These are phyloP conservation scores for Nephrotoma guestfalica DNA, from an alignment of 2,888 invertebrate genomes.

Conservation along the genomic window DNA sequence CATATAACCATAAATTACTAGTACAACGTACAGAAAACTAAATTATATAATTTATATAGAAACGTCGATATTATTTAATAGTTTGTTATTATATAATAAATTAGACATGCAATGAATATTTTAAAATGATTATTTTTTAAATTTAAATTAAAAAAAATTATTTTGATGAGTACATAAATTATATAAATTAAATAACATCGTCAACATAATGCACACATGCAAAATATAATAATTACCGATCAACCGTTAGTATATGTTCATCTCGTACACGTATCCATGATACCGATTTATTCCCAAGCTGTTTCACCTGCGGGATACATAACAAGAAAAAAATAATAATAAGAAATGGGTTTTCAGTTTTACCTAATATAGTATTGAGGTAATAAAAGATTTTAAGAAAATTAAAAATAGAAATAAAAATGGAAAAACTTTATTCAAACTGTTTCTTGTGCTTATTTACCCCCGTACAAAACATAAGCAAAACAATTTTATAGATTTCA, in stretches of 20 bases:
- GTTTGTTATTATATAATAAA: neutral
- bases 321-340: constrained; percentile 6
- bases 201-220: neutral
- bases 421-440: neutral
- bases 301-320: constrained; percentile 43
- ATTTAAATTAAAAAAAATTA: neutral
- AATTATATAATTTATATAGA: neutral
- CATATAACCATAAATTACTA: neutral
- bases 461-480: neutral
- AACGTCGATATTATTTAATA: neutral
- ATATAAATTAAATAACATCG: neutral
- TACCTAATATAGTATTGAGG: neutral
- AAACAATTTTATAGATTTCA: neutral
- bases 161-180: neutral
- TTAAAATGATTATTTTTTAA: no score
- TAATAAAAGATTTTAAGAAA: neutral
- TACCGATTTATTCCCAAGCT: constrained; percentile 85
- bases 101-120: neutral
- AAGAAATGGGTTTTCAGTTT: constrained; percentile 5
- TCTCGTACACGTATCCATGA: constrained; percentile 83
- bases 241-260: constrained; percentile 82
- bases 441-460: neutral
- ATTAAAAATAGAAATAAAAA: neutral
- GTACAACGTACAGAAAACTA: neutral
- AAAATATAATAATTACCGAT: constrained; percentile 42